Evolutionary conservation across 2,113 vertebrate genomes (phyloP), one percentile per base, ranked within the genome.

Genomic region (Nothobranchius kuhntae): DNA sequence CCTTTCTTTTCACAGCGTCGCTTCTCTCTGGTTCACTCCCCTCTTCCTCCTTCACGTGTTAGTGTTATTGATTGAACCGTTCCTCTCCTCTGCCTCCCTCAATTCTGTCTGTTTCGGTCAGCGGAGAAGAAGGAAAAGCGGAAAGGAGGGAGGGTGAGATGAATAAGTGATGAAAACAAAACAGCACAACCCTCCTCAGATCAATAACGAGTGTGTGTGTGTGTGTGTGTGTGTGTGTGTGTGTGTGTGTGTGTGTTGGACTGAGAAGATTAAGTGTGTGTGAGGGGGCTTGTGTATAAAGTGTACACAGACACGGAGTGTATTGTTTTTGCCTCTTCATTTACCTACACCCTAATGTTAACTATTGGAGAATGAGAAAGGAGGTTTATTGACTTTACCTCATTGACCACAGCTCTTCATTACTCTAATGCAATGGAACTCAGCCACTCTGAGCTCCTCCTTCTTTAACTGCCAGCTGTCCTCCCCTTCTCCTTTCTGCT

Each of bases 81-180:
- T 93, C 90, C 92, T 92, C 88, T 92, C 79, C 84, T 91, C 89
- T 89, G 90, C 88, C 87, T 89, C 83, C 83, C 82, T 92, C 90
- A 91, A 87, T 93, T 89, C 88, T 89, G 87, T 91, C 89, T 83
- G 85, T 91, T 91, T 91, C 67, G 68, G 85, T 91, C 89, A 88
- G 88, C 45, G 45, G 78, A 86, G 83, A 81, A 73, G 53, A 72
- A 82, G 81, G 71, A 80, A 91, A 78, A 73, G 80, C 75, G 75
- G 71, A 78, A 81, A 81, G 84, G 77, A 82, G 74, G 79, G 78
- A 79, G 86, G 74, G 73, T 53, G 85, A 75, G 85, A 92, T 93
- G 87, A 92, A 94, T 93, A 93, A 94, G 86, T 92, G 87, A 93
- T 92, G 90, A 92, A 91, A 93, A 94, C 91, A 93, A 94, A 93